These are phyloP conservation scores for Drosophila recens DNA, from an alignment of 2,888 invertebrate species.

Conservation along the genomic window DNA sequence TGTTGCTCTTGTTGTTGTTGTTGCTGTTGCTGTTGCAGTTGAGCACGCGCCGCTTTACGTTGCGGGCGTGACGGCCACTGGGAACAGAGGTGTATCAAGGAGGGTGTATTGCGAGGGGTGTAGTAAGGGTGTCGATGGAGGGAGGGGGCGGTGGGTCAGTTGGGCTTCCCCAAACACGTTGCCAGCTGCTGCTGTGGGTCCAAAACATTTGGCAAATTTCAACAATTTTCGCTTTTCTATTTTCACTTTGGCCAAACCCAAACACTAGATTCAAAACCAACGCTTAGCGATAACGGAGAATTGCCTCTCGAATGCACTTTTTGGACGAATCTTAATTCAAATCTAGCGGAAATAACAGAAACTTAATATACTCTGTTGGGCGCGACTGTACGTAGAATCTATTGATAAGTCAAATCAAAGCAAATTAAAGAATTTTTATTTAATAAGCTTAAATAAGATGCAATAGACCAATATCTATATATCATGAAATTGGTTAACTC, in stretches of 20 bases:
- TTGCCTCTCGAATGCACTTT: slow-evolving; percentile 19
- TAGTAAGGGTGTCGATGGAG: neutral
- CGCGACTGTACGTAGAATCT: neutral
- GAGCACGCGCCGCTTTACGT: slow-evolving; percentile 73
- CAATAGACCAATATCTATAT: neutral
- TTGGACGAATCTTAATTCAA: slow-evolving; percentile 21
- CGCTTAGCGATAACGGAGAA: slow-evolving; percentile 26
- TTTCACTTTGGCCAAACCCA: slow-evolving; percentile 24
- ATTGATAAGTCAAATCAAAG: neutral
- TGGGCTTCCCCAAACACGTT: neutral
- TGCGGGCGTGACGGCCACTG: slow-evolving; percentile 66
- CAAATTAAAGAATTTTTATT: neutral
- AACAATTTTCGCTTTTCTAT: slow-evolving; percentile 35
- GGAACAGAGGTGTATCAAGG: neutral
- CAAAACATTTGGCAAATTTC: slow-evolving; percentile 49
- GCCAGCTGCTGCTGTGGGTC: slow-evolving; percentile 17
- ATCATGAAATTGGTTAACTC: no score
- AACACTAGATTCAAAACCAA: slow-evolving; percentile 8
- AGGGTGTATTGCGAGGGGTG: neutral
- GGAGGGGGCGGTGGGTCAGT: neutral
- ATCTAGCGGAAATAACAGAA: slow-evolving; percentile 6
- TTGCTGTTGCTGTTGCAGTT: slow-evolving; percentile 56
- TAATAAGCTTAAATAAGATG: neutral
- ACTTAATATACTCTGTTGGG: neutral
- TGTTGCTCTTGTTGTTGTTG: neutral